Evolutionary conservation across 2,113 vertebrate species (phyloP).

Genomic region (Psettodes erumei): DNA sequence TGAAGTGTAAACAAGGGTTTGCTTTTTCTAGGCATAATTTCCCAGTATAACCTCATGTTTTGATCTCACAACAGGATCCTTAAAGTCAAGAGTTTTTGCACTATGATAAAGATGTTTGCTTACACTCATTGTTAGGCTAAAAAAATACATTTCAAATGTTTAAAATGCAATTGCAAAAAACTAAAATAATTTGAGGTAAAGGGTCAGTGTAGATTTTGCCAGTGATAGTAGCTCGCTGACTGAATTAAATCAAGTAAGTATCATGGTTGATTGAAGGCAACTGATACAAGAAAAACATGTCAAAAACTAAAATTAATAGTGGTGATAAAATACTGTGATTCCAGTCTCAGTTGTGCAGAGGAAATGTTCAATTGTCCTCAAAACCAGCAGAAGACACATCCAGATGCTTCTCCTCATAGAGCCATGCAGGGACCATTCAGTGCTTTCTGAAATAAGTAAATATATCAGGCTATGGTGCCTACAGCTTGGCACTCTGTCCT

Average conservation of each 20-base stretch:
- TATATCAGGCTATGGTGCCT: slow-evolving; percentile 2
- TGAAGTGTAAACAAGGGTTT: slow-evolving; percentile 64
- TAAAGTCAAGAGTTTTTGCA: slow-evolving; percentile 22
- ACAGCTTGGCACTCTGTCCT: slow-evolving; percentile 12
- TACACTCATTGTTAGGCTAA: background rate
- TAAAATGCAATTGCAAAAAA: slow-evolving; percentile 21
- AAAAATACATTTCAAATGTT: background rate
- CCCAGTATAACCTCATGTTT: slow-evolving; percentile 7
- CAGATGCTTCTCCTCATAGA: slow-evolving; percentile 6
- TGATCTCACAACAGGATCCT: slow-evolving; percentile 5
- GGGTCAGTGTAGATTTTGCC: slow-evolving; percentile 6
- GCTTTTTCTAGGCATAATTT: slow-evolving; percentile 13
- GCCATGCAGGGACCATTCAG: slow-evolving; percentile 7
- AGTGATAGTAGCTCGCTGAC: slow-evolving; percentile 7
- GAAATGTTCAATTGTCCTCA: slow-evolving; percentile 20
- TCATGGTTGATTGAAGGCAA: slow-evolving; percentile 7
- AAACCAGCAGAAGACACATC: slow-evolving; percentile 11
- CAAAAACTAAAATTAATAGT: slow-evolving; percentile 26
- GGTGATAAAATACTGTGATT: slow-evolving; percentile 65
- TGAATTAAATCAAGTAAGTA: slow-evolving; percentile 22
- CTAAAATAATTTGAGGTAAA: slow-evolving; percentile 42
- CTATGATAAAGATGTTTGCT: background rate
- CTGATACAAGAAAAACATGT: slow-evolving; percentile 15
- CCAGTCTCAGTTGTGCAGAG: slow-evolving; percentile 26
- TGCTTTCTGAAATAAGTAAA: slow-evolving; percentile 41